phyloP scores from a whole-genome alignment of 2,797 vertebrate species.

The Chanos chanos region DNA sequence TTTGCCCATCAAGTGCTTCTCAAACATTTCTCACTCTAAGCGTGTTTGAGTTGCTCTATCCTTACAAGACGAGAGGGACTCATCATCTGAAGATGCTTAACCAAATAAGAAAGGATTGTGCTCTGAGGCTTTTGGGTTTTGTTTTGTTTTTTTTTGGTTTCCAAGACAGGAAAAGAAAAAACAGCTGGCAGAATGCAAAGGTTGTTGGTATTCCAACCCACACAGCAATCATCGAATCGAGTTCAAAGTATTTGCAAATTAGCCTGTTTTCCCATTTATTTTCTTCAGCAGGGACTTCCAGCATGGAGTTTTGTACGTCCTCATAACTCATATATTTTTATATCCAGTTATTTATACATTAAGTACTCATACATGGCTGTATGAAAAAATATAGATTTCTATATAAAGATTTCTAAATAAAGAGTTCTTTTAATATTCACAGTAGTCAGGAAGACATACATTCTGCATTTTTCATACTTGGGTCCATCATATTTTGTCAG shows the following conservation, averaged over 20 bases:
- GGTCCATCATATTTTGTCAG: too few relatives aligned
- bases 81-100: slow-evolving; percentile 43
- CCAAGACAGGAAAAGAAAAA: slow-evolving; percentile 40
- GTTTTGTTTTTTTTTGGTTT: slow-evolving; percentile 25
- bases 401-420: too few relatives aligned
- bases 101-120: slow-evolving; percentile 38
- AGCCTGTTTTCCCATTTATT: neutral
- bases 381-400: too few relatives aligned
- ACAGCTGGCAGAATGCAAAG: slow-evolving; percentile 31
- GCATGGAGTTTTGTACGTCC: too few relatives aligned
- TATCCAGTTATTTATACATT: too few relatives aligned
- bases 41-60: slow-evolving; percentile 8
- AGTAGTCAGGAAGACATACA: too few relatives aligned
- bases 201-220: slow-evolving; percentile 35
- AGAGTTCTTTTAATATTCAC: too few relatives aligned
- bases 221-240: slow-evolving; percentile 35
- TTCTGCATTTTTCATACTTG: too few relatives aligned
- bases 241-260: slow-evolving; percentile 28
- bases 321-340: too few relatives aligned
- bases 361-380: too few relatives aligned
- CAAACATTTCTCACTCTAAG: slow-evolving; percentile 44
- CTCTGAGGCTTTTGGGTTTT: slow-evolving; percentile 35
- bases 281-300: slow-evolving; percentile 6
- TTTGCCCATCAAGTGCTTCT: slow-evolving; percentile 29
- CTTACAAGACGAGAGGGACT: slow-evolving; percentile 32